These are phyloP conservation scores for Cyphomyrus plagiostoma DNA, from an alignment of 2,113 vertebrate genomes.

Conservation along the genomic window DNA sequence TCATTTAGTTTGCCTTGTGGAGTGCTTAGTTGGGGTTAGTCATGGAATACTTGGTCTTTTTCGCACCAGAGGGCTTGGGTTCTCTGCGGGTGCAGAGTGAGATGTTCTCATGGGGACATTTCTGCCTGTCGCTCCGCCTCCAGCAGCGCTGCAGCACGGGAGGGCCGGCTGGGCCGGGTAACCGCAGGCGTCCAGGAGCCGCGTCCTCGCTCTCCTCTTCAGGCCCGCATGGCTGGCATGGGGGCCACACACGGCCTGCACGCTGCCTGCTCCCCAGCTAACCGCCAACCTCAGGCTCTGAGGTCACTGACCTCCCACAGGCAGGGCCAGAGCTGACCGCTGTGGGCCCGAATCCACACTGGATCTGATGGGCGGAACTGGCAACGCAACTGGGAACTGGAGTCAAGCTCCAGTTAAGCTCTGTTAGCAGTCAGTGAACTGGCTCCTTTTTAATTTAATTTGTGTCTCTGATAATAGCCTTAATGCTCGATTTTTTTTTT, in stretches of 20 bases:
- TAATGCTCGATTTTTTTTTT: slow-evolving; percentile 38
- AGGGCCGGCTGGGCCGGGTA: background rate
- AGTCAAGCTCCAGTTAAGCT: background rate
- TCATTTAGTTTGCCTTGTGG: background rate
- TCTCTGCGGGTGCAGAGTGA: background rate
- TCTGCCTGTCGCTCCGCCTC: background rate
- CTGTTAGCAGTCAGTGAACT: background rate
- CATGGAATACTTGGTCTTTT: background rate
- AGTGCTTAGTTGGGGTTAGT: background rate
- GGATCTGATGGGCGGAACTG: background rate
- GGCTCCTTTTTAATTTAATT: slow-evolving; percentile 13
- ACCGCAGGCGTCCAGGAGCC: background rate
- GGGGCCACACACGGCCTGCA: slow-evolving; percentile 7
- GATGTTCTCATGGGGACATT: background rate
- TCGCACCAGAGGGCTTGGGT: background rate
- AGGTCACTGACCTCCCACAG: slow-evolving; percentile 49
- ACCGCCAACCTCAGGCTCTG: slow-evolving; percentile 40
- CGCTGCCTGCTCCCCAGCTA: slow-evolving; percentile 28
- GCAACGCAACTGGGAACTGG: background rate
- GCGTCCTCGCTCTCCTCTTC: background rate
- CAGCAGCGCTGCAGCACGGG: background rate
- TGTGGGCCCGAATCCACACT: background rate
- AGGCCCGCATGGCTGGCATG: slow-evolving; percentile 29
- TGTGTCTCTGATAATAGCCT: slow-evolving; percentile 28
- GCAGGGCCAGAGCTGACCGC: background rate